A percentile compares a stretch with the other conserved stretches of the same genome.
Evolutionary conservation across 2,797 vertebrate genomes (phyloP).

Genomic region (Galaxias olidus): DNA sequence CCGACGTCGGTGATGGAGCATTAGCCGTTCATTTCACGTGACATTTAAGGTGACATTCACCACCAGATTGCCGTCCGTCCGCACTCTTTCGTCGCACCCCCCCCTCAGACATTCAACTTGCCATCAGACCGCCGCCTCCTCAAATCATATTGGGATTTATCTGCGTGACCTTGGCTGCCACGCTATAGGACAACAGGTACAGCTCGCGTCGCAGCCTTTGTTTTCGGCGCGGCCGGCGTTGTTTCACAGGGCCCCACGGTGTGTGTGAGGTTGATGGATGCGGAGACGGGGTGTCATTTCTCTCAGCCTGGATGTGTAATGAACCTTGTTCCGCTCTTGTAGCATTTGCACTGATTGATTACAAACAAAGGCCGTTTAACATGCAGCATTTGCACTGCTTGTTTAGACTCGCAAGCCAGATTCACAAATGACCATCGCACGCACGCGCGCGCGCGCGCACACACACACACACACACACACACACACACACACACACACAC

Average conservation of each 20-base stretch:
- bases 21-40: not conserved
- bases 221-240: slow-evolving; percentile 21
- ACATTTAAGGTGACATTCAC: slow-evolving; percentile 62
- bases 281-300: slow-evolving; percentile 44
- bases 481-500: too few species aligned
- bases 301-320: slow-evolving; percentile 66
- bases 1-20: not conserved
- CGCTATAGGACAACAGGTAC: not conserved
- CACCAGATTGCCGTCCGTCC: slow-evolving; percentile 50
- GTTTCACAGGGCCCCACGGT: slow-evolving; percentile 20
- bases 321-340: slow-evolving; percentile 60
- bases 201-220: not conserved
- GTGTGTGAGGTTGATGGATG: slow-evolving; percentile 62
- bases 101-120: slow-evolving; percentile 40
- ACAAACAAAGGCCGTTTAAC: slow-evolving; percentile 65
- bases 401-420: slow-evolving; percentile 51
- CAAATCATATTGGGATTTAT: slow-evolving; percentile 32
- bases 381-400: slow-evolving; percentile 39
- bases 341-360: slow-evolving; percentile 70
- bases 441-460: too few species aligned
- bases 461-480: too few species aligned
- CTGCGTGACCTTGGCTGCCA: slow-evolving; percentile 50
- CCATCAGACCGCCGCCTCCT: slow-evolving; percentile 38
- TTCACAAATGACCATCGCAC: slow-evolving; percentile 30
- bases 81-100: slow-evolving; percentile 35